Base-by-base conservation (phyloP, 2,797 vertebrate species). In the Sitta carolinensis region DNA sequence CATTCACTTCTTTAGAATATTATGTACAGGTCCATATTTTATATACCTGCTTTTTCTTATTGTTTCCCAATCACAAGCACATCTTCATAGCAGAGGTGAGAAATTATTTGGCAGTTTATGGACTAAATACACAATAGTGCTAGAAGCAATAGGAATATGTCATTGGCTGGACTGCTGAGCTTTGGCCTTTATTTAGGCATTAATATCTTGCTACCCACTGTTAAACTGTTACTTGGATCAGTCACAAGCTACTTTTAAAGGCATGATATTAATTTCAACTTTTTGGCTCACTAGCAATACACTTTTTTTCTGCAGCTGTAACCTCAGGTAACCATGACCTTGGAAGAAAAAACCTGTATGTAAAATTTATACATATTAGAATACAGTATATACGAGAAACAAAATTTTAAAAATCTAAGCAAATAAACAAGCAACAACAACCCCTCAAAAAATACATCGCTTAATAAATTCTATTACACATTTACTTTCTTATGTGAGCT, bases 391-490 rank as follows among this genome's bases (percentile, higher is more conserved):
- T 38, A 48, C 29, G 7, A 51, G 5, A 75, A 9, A 32, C 4
- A 23, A 2, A 5, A 40, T 57, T 4, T 36, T 57, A 16, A 36
- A 17, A 11, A 10, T 27, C 8, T 30, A 14, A 40, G 16, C 8
- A 22, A 54, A 59, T 15, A 67, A 23, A 32, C 11, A 10, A 62
- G 16, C 6, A 23, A 38, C 25, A 47, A 50, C 2, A 59, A 52
- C 5, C 2, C 15, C 38, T 2, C 10, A 0, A 5, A 13, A 72
- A 62, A 62, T 8, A n/a, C 1, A 47, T 15, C 45, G 16, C 22
- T 84, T 51, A n/a, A 48, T 61, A 75, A 73, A 66, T 61, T 67
- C 12, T 20, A 7, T 64, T 87, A 45, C 3, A 10, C 8, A 29
- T 25, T 59, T 86, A 51, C 15, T 67, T 3, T 0, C 9, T 85